Base-by-base conservation (phyloP, 2,113 vertebrate genomes). In the Callocephalon fimbriatum region DNA sequence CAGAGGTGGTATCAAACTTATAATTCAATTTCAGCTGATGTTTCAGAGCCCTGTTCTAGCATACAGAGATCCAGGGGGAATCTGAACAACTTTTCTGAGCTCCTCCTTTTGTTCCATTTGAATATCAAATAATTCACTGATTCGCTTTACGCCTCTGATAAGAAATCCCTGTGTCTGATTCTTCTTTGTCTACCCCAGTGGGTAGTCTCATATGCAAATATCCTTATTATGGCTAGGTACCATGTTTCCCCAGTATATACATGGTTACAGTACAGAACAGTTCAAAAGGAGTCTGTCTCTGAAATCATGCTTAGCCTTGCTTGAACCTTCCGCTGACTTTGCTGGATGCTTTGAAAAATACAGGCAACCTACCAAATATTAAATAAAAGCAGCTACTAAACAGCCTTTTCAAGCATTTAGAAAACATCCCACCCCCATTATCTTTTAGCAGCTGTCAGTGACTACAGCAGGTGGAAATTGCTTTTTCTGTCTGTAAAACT, bases 1-100 rank as follows among this genome's bases (percentile, higher is more conserved):
- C 66, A 94, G 53, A 87, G 61, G 77, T 85, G 66, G 48, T 51
- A 81, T 75, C 93, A 42, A 93, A 84, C 89, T 91, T 78, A 21
- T 20, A 86, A 93, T 78, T 94, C 65, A 19, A 72, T 93, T 95
- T 92, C 56, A 42, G 70, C 3, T 89, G 62, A 67, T 61, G 45
- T 81, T 91, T 87, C 86, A 44, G 63, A 96, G 40, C 35, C 77
- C 51, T 75, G 25, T 48, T 89, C 74, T 27, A 90, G 73, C 61
- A 82, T 5, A 21, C 3, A 40, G 61, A 87, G 26, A 56, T 63
- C 89, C 77, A 81, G 47, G 10, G 65, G 84, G 89, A 93, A 81
- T 29, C 26, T 42, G 45, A 93, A 91, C 56, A 91, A 87, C 56
- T 81, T 90, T 18, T 63, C 27, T n/a, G 32, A 91, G 62, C 65